Percentiles rank a stretch among this genome's conserved stretches.
Evolutionary conservation across 2,797 vertebrate genomes (phyloP).

Genomic region (Sebastes baramenuke): DNA sequence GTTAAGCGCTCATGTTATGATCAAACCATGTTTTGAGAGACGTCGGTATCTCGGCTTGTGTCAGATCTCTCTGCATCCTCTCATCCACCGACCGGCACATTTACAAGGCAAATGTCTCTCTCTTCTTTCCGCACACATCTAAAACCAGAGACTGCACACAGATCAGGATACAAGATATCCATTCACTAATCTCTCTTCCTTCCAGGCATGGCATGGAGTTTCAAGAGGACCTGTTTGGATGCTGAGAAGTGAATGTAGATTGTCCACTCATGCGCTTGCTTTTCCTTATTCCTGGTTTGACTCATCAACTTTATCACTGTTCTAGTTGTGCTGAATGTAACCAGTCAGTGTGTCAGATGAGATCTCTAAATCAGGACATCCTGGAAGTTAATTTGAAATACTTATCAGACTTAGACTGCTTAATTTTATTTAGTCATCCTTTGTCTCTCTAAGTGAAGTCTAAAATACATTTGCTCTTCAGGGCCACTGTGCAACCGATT

Average conservation of each 20-base stretch:
- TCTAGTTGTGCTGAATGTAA: constrained; percentile 3
- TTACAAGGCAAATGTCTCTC: constrained; percentile 66
- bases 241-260: constrained; percentile 15
- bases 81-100: constrained; percentile 30
- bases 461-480: background rate
- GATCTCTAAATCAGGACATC: constrained; percentile 19
- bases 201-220: constrained; percentile 22
- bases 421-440: background rate
- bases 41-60: background rate
- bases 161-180: constrained; percentile 38
- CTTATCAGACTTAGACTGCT: background rate
- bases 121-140: constrained; percentile 17
- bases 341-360: constrained; percentile 34
- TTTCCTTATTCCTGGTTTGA: constrained; percentile 69
- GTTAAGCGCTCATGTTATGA: background rate
- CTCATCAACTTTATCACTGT: constrained; percentile 38
- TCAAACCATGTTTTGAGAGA: background rate
- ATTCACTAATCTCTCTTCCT: constrained; percentile 46
- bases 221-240: constrained; percentile 19
- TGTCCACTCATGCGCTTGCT: background rate
- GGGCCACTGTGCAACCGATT: too few species aligned
- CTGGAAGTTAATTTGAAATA: background rate
- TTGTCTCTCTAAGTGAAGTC: background rate
- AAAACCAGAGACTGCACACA: constrained; percentile 20
- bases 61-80: constrained; percentile 47